Evolutionary conservation across 2,888 invertebrate genomes (phyloP), one percentile per base, ranked within the genome.

Genomic region (Eutolmus rufibarbis): DNA sequence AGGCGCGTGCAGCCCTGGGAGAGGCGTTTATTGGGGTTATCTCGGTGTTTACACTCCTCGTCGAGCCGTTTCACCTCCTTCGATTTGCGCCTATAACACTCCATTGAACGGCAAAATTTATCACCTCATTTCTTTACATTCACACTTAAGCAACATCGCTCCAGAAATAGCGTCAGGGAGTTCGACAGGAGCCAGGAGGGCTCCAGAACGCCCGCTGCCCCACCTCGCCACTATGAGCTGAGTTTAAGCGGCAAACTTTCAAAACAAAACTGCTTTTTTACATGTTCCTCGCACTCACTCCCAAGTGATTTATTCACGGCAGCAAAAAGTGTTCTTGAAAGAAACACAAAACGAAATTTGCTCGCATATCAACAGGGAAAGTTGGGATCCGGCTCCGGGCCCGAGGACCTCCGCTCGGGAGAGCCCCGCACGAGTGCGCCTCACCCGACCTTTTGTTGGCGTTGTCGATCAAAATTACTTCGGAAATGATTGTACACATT

Each of bases 1-100:
- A 98, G 95, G 90, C 95, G 95, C 89, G 97, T 96, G 92, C 97
- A 97, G 91, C 97, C 96, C 91, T 94, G 94, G 89, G 93, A 93
- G 90, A 95, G 92, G 90, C 92, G 92, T 89, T 88, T 90, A 85
- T 78, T 81, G 28, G 40, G 40, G 84, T 34, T 84, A 84, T 87
- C 84, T 77, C 76, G 76, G 46, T 84, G 76, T 84, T 77, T 84
- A 37, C 82, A 77, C 76, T 87, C 88, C 84, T 87, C 79, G 86
- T 74, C 86, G 76, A 85, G 76, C 79, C 74, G 78, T 76, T 87
- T 84, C 81, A 86, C 87, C 77, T 85, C 78, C 74, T 86, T 87
- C 78, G 77, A 66, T 78, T 88, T 88, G 86, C 77, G 87, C 74
- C 87, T 88, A 87, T 88, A 87, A 87, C 81, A 88, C 88, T 88